Evolutionary conservation across 2,888 invertebrate species (phyloP).

Genomic region (Hypolimnas misippus): DNA sequence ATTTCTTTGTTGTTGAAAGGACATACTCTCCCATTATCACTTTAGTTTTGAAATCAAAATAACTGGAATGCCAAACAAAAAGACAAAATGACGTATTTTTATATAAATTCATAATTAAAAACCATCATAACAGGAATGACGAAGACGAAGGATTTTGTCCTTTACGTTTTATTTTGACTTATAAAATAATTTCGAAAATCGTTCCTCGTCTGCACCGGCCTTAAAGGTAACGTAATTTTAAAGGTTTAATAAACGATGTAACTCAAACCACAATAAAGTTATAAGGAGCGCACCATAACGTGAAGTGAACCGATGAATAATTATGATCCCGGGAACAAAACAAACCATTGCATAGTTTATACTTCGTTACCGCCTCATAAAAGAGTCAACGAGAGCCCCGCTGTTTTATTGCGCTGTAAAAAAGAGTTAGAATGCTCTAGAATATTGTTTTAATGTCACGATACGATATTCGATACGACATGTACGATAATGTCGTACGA

Average conservation of each 20-base stretch:
- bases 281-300: conserved; percentile 20
- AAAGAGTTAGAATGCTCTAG: conserved; percentile 45
- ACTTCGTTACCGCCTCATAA: conserved; percentile 50
- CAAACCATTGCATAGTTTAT: conserved; percentile 48
- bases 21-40: too few species aligned
- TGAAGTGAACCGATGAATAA: conserved; percentile 41
- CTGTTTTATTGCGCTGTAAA: conserved; percentile 52
- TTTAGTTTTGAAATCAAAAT: too few species aligned
- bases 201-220: too few species aligned
- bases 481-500: neutral
- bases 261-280: conserved; percentile 16
- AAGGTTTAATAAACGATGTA: conserved; percentile 11
- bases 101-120: too few species aligned
- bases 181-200: too few species aligned
- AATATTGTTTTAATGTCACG: conserved; percentile 20
- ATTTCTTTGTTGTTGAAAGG: too few species aligned
- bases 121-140: too few species aligned
- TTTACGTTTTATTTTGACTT: too few species aligned
- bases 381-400: conserved; percentile 48
- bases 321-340: conserved; percentile 42
- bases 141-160: too few species aligned
- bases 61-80: too few species aligned
- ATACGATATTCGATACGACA: conserved; percentile 23
- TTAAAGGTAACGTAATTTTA: conserved; percentile 9
- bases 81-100: too few species aligned